Conservation (phyloP, 2,113 vertebrate species). For the Ardeotis arabs region DNA sequence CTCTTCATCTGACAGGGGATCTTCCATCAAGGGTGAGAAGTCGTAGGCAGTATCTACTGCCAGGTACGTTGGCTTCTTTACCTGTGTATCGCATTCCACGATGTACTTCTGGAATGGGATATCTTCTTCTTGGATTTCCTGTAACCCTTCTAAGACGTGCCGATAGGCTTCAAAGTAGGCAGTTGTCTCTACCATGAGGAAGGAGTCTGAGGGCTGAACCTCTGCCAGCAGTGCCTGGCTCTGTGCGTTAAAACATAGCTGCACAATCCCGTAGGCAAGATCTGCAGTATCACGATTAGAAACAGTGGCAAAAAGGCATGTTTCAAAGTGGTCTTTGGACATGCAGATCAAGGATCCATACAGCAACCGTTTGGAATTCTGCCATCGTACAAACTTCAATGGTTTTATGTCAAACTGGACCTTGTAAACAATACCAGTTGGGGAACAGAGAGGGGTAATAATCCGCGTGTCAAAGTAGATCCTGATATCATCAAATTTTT, state of each 20-base stretch:
- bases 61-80: conserved; percentile 83
- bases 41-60: conserved; percentile 69
- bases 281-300: conserved; percentile 79
- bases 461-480: conserved; percentile 85
- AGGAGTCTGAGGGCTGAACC: conserved; percentile 79
- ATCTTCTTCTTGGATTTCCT: conserved; percentile 80
- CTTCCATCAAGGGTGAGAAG: conserved; percentile 72
- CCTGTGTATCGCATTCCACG: conserved; percentile 82
- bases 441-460: conserved; percentile 79
- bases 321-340: conserved; percentile 90
- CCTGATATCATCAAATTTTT: conserved; percentile 87
- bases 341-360: conserved; percentile 93
- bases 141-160: conserved; percentile 89
- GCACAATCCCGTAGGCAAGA: conserved; percentile 78
- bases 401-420: conserved; percentile 85
- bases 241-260: conserved; percentile 83
- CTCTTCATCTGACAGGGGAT: background rate
- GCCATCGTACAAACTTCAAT: conserved; percentile 88
- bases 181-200: conserved; percentile 93
- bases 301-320: conserved; percentile 90
- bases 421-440: conserved; percentile 82
- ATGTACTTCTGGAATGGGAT: conserved; percentile 95
- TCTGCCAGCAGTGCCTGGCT: conserved; percentile 79
- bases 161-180: conserved; percentile 95
- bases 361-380: conserved; percentile 90